Conservation (phyloP, 2,888 invertebrate genomes). For the Odontomyia ornata region DNA sequence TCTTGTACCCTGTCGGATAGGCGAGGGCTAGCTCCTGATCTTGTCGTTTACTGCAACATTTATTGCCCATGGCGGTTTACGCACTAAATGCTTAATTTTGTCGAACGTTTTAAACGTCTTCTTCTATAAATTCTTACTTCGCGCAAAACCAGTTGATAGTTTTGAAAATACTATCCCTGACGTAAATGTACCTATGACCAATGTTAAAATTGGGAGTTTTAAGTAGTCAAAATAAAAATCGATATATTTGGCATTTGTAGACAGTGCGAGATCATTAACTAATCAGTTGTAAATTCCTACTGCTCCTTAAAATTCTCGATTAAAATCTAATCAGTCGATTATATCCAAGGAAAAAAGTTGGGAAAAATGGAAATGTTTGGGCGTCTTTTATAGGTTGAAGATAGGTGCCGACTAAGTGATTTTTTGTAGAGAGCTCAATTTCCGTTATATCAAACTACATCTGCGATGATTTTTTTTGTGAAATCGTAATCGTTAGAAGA, state of each 20-base stretch:
- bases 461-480: too few relatives aligned
- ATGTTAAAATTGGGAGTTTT: background rate
- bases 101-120: slow-evolving; percentile 10
- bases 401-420: too few relatives aligned
- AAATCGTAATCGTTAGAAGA: too few relatives aligned
- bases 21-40: slow-evolving; percentile 69
- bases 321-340: slow-evolving; percentile 42
- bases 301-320: slow-evolving; percentile 20
- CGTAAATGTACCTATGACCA: background rate
- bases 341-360: background rate
- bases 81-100: slow-evolving; percentile 35
- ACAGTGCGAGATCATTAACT: slow-evolving; percentile 42
- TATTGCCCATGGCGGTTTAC: slow-evolving; percentile 75
- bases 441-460: too few relatives aligned
- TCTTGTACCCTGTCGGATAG: slow-evolving; percentile 63
- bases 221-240: slow-evolving; percentile 38
- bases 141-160: too few relatives aligned
- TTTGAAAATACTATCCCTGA: too few relatives aligned
- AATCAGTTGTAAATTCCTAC: background rate
- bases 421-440: too few relatives aligned
- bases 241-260: slow-evolving; percentile 48
- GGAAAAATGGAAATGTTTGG: slow-evolving; percentile 24
- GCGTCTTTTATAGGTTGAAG: slow-evolving; percentile 15
- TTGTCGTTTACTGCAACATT: slow-evolving; percentile 87
- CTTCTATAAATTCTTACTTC: background rate